Percentiles rank a stretch among this genome's conserved stretches.
phyloP scores from a whole-genome alignment of 2,888 invertebrate species.

The Trissolcus japonicus region DNA sequence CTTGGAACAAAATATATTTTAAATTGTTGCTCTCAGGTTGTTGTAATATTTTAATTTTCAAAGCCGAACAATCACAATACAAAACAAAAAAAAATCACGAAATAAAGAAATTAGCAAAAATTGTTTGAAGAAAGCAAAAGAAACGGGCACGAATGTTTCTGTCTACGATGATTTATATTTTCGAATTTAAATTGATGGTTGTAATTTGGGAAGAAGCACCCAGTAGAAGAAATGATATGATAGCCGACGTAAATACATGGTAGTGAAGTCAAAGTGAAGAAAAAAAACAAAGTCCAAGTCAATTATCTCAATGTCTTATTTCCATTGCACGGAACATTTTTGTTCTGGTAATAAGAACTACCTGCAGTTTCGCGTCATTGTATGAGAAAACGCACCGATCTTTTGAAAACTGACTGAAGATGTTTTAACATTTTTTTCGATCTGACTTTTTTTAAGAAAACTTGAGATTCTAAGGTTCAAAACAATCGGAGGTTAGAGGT shows the following conservation, averaged over 20 bases:
- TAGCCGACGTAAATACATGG: constrained; percentile 7
- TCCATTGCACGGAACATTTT: constrained; percentile 28
- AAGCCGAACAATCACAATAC: too few species aligned
- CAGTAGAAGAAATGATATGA: constrained; percentile 50
- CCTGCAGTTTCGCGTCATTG: neutral
- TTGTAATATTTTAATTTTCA: too few species aligned
- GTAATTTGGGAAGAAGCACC: constrained; percentile 10
- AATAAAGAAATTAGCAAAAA: too few species aligned
- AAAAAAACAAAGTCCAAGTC: constrained; percentile 33
- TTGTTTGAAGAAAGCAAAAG: too few species aligned
- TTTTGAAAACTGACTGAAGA: neutral
- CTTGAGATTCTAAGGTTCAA: neutral
- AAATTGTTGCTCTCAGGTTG: too few species aligned
- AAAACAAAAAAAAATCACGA: too few species aligned
- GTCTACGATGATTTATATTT: constrained; percentile 11
- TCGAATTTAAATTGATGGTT: constrained; percentile 3
- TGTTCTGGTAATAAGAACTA: constrained; percentile 14
- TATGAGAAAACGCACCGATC: neutral
- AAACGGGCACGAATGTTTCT: neutral
- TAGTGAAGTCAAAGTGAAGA: constrained; percentile 14
- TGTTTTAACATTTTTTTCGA: too few species aligned
- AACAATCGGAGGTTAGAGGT: neutral
- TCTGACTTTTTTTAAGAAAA: neutral
- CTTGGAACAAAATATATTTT: too few species aligned
- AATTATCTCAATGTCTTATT: constrained; percentile 49